Conservation (phyloP, 2,797 vertebrate species). For the Tangara arthus region DNA sequence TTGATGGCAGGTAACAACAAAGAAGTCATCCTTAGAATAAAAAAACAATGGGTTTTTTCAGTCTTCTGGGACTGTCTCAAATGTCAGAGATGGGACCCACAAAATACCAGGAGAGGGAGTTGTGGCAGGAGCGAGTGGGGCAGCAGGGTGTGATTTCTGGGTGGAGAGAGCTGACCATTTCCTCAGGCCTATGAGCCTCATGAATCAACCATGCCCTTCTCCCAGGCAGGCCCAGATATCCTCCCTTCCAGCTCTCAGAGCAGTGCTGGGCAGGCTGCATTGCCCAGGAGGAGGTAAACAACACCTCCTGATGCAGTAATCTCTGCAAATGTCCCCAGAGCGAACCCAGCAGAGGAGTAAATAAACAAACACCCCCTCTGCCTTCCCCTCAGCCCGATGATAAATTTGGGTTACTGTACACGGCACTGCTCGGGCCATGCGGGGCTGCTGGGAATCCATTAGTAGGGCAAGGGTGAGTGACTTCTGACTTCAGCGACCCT, state of each 20-base stretch:
- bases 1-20: background rate
- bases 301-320: background rate
- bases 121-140: background rate
- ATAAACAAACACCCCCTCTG: slow-evolving; percentile 47
- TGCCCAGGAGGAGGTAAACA: background rate
- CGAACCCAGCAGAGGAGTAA: slow-evolving; percentile 57
- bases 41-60: background rate
- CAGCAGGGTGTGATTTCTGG: background rate
- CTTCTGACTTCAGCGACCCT: slow-evolving; percentile 75
- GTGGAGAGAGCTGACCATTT: background rate
- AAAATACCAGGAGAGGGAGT: background rate
- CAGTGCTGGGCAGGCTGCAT: background rate
- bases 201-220: background rate
- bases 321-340: slow-evolving; percentile 65
- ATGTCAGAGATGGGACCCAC: background rate
- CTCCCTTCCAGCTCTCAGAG: background rate
- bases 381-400: background rate
- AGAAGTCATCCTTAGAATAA: background rate
- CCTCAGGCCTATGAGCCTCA: background rate
- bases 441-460: slow-evolving; percentile 75
- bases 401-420: slow-evolving; percentile 76
- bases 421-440: slow-evolving; percentile 51
- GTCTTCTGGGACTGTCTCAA: background rate
- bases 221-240: background rate
- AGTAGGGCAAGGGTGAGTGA: slow-evolving; percentile 75